Percentiles rank a stretch among this genome's conserved stretches.
Conservation (phyloP, 2,888 invertebrate species). For the Tanytarsus gracilentus region DNA sequence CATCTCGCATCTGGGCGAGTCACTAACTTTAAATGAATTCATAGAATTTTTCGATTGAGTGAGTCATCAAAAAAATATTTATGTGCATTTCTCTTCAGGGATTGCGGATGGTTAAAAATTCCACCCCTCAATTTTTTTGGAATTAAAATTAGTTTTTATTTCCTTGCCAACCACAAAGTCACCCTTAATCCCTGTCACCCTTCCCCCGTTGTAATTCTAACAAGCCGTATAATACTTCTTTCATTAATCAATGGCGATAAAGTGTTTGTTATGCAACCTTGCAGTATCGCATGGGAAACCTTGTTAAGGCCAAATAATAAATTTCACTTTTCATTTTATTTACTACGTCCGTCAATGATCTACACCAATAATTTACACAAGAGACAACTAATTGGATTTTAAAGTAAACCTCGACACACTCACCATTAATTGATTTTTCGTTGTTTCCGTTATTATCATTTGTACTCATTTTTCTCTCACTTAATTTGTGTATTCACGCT, state of each 20-base stretch:
- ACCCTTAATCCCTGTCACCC: too few relatives aligned
- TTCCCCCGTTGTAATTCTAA: too few relatives aligned
- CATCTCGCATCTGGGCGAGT: too few relatives aligned
- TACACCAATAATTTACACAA: background rate
- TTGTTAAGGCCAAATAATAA: slow-evolving; percentile 4
- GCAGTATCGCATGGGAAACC: too few relatives aligned
- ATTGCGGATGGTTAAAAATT: too few relatives aligned
- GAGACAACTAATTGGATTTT: slow-evolving; percentile 9
- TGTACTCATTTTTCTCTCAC: slow-evolving; percentile 16
- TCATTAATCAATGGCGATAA: background rate
- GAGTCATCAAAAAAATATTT: too few relatives aligned
- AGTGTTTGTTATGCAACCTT: slow-evolving; percentile 5
- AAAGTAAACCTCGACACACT: background rate
- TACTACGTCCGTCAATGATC: background rate
- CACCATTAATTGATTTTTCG: slow-evolving; percentile 28
- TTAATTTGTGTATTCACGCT: background rate
- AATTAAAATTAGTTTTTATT: too few relatives aligned
- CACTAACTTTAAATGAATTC: too few relatives aligned
- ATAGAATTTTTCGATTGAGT: too few relatives aligned
- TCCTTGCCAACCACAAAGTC: too few relatives aligned
- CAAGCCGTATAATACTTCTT: background rate
- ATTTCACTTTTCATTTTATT: background rate
- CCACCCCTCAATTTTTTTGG: too few relatives aligned
- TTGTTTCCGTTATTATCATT: slow-evolving; percentile 15
- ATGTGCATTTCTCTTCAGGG: too few relatives aligned